phyloP scores from a whole-genome alignment of 2,113 vertebrate genomes.

The Elaphurus davidianus region DNA sequence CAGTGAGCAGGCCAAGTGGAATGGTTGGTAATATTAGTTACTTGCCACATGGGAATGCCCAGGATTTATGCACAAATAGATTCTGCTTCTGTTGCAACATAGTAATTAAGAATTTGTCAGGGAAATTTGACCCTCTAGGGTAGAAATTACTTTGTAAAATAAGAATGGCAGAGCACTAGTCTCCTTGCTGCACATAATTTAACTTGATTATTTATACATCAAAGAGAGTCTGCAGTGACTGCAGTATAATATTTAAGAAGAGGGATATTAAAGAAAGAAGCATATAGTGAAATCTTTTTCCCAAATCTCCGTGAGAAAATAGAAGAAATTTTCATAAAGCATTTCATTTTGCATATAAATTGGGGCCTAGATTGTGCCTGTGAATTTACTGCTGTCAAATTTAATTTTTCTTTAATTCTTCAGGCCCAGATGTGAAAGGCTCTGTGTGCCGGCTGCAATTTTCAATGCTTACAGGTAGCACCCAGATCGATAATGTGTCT shows the following conservation, averaged over 20 bases:
- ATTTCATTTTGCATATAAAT: slow-evolving; percentile 99
- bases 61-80: slow-evolving; percentile 98
- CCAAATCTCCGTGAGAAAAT: slow-evolving; percentile 90
- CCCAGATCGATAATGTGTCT: slow-evolving; percentile 97
- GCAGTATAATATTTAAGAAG: slow-evolving; percentile 93
- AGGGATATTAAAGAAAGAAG: slow-evolving; percentile 86
- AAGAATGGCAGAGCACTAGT: slow-evolving; percentile 90
- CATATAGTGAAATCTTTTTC: slow-evolving; percentile 84
- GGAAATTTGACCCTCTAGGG: slow-evolving; percentile 99
- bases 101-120: slow-evolving; percentile 99
- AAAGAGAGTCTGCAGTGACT: slow-evolving; percentile 92
- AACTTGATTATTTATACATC: slow-evolving; percentile 99
- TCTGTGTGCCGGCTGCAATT: slow-evolving; percentile 92
- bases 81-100: slow-evolving; percentile 92
- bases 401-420: slow-evolving; percentile 99
- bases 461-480: slow-evolving; percentile 94
- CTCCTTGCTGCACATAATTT: slow-evolving; percentile 94
- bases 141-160: slow-evolving; percentile 99
- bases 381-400: slow-evolving; percentile 99
- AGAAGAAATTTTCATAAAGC: slow-evolving; percentile 91
- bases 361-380: slow-evolving; percentile 88
- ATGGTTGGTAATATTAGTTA: slow-evolving; percentile 90
- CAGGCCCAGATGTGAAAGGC: slow-evolving; percentile 91
- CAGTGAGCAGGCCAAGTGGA: slow-evolving; percentile 89
- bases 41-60: slow-evolving; percentile 87